Evolutionary conservation across 2,113 vertebrate species (phyloP), one percentile per base, ranked within the genome.

Genomic region (Mystacornis crossleyi): DNA sequence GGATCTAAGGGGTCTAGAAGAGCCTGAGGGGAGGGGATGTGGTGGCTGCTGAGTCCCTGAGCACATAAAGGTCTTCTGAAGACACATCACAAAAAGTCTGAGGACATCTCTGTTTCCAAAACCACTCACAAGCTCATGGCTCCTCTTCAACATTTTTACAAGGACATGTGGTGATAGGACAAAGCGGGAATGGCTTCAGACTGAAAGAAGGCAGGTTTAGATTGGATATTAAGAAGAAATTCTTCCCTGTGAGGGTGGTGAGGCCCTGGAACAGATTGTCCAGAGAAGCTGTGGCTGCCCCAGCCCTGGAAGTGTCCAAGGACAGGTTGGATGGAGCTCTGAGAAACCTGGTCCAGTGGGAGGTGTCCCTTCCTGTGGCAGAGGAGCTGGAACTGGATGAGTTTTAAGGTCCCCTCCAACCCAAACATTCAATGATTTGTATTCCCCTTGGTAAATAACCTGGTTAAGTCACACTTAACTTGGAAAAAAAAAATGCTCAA

Each of bases 251-350:
- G 29, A 79, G n/a, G 33, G 17, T n/a, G 14, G 3, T 7, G 33
- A 78, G 16, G 33, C 7, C 0, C 26, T 38, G 48, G 36, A 2
- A 57, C 8, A 45, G 36, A 6, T 0, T 26, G 5, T 6, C 8
- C 38, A 40, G 28, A 40, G 1, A 13, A 58, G 2, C 0, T 71
- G 50, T 2, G 36, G 14, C 3, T 84, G 42, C 2, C 16, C 14
- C 55, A 70, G 0, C 7, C 42, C 43, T 84, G 55, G 33, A 55
- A 51, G 4, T 43, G 57, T n/a, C 2, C 65, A 58, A 71, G 43
- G 48, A 3, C 62, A 83, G 31, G 47, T 1, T 75, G 64, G 55
- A 53, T 4, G 9, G 9, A 8, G 38, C 28, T 43, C 5, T 6
- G 51, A 84, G 19, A 18, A 70, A 2, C 34, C 26, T 33, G 31